phyloP scores from a whole-genome alignment of 2,113 vertebrate genomes.

The Reinhardtius hippoglossoides region DNA sequence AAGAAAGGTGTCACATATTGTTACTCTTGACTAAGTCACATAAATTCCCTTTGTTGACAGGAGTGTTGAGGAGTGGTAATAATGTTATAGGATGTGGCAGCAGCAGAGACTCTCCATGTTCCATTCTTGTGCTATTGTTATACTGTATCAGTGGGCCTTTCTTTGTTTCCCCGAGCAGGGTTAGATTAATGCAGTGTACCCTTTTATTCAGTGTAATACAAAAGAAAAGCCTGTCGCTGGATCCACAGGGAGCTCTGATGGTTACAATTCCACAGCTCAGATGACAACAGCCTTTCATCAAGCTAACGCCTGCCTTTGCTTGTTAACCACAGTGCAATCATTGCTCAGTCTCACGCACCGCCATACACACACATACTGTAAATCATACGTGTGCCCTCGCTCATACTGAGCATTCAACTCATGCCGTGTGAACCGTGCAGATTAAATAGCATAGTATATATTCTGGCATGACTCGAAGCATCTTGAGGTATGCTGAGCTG shows the following conservation, averaged over 20 bases:
- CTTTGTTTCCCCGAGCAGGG: conserved; percentile 75
- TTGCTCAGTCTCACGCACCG: conserved; percentile 49
- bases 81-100: conserved; percentile 50
- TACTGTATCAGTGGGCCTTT: conserved; percentile 59
- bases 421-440: conserved; percentile 7
- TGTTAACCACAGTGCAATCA: conserved; percentile 63
- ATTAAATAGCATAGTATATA: conserved; percentile 8
- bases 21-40: conserved; percentile 12
- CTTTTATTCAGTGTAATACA: conserved; percentile 78
- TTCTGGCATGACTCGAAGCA: conserved; percentile 41
- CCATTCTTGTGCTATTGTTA: conserved; percentile 60
- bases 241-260: conserved; percentile 75
- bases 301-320: conserved; percentile 63
- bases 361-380: conserved; percentile 17
- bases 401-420: conserved; percentile 7
- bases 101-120: conserved; percentile 47
- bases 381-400: conserved; percentile 5
- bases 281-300: conserved; percentile 84
- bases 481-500: conserved; percentile 32
- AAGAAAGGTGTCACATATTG: conserved; percentile 8
- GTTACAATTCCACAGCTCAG: conserved; percentile 72
- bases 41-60: conserved; percentile 34
- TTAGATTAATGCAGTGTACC: conserved; percentile 79
- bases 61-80: conserved; percentile 29
- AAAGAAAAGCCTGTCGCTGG: conserved; percentile 75